A percentile compares a stretch with the other conserved stretches of the same genome.
Conservation (phyloP, 2,888 invertebrate species). For the Furcula furcula region DNA sequence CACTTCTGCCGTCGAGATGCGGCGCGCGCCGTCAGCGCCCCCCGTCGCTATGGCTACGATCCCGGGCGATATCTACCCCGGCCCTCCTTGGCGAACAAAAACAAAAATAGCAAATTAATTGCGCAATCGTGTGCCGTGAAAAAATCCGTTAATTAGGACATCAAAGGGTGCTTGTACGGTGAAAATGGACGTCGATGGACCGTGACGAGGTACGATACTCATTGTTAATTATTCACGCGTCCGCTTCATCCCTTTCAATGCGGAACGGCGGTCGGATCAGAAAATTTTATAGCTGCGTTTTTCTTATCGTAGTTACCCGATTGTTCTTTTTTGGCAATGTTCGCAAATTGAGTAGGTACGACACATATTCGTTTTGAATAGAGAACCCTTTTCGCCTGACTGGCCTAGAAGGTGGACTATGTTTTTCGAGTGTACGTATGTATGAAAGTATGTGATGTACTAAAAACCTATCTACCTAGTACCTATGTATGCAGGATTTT, state of each 20-base stretch:
- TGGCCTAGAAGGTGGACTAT: too few relatives aligned
- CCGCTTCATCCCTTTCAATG: constrained; percentile 19
- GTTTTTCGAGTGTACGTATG: too few relatives aligned
- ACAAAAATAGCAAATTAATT: constrained; percentile 80
- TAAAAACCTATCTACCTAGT: too few relatives aligned
- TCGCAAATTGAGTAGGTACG: too few relatives aligned
- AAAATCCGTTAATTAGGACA: constrained; percentile 57
- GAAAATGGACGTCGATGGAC: constrained; percentile 36
- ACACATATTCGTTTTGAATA: too few relatives aligned
- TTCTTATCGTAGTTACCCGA: not conserved
- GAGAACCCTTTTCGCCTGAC: too few relatives aligned
- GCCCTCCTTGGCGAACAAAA: constrained; percentile 65
- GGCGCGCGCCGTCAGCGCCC: constrained; percentile 77
- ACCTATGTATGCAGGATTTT: too few relatives aligned
- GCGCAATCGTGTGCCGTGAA: constrained; percentile 69
- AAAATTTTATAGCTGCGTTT: constrained; percentile 6
- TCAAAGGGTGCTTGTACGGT: constrained; percentile 47
- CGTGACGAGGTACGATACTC: constrained; percentile 38
- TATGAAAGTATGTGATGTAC: too few relatives aligned
- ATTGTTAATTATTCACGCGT: constrained; percentile 9
- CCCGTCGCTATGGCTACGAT: constrained; percentile 67
- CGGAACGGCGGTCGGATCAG: constrained; percentile 5
- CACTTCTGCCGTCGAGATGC: constrained; percentile 66
- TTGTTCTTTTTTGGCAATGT: constrained; percentile 4
- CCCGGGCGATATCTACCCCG: constrained; percentile 71